A percentile compares a stretch with the other conserved stretches of the same genome.
phyloP scores from a whole-genome alignment of 2,888 invertebrate species.

The Blastobasis lacticolella region DNA sequence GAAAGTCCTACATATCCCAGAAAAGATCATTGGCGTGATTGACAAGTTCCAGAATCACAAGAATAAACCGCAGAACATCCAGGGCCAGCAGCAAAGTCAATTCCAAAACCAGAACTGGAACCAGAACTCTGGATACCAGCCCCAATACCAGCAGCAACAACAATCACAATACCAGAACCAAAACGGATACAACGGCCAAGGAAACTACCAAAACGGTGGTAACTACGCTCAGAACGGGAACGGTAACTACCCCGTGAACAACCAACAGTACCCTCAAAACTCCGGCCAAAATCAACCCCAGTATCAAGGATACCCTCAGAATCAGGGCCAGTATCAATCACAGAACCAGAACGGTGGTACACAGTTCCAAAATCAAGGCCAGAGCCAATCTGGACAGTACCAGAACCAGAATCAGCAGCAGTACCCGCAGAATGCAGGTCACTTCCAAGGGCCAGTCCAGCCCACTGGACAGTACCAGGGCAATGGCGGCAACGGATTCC shows the following conservation, averaged over 20 bases:
- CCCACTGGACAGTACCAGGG: conserved; percentile 13
- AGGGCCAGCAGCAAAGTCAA: conserved; percentile 25
- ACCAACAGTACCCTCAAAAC: conserved; percentile 16
- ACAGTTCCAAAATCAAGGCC: conserved; percentile 1
- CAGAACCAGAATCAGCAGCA: conserved; percentile 21
- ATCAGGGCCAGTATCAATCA: conserved; percentile 12
- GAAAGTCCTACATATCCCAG: conserved; percentile 49
- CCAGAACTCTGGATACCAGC: conserved; percentile 25
- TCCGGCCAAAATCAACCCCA: conserved; percentile 13
- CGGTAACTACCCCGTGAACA: conserved; percentile 8
- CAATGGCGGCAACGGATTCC: conserved; percentile 15
- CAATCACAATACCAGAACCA: conserved; percentile 25
- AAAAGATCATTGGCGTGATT: conserved; percentile 64
- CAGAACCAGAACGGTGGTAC: conserved; percentile 3
- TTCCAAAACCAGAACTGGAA: conserved; percentile 18
- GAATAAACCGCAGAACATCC: conserved; percentile 36
- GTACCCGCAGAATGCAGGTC: conserved; percentile 16
- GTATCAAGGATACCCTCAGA: conserved; percentile 18
- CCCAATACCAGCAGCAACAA: conserved; percentile 23
- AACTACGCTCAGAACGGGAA: conserved; percentile 11
- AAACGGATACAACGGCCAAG: conserved; percentile 27
- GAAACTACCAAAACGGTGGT: conserved; percentile 17
- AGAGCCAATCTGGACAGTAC: conserved; percentile 10
- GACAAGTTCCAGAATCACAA: conserved; percentile 61
- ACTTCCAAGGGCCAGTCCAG: conserved; percentile 17